Evolutionary conservation across 2,113 vertebrate genomes (phyloP), one percentile per base, ranked within the genome.

Genomic region (Terrapene triunguis): DNA sequence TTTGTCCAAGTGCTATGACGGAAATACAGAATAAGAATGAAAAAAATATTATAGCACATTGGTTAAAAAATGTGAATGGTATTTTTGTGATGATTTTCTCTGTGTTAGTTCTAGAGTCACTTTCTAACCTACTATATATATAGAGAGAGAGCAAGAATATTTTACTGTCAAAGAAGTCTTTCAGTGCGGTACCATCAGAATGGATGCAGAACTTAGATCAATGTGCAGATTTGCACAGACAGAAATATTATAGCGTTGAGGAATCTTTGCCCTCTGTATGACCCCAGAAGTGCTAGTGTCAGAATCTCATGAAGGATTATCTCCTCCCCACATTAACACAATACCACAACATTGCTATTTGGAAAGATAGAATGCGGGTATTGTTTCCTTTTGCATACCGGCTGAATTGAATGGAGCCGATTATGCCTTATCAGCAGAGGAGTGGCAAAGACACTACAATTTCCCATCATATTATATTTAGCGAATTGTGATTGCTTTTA

Each of bases 281-380:
- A 80, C 54, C 44, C 17, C 3, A n/a, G 38, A 85, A 85, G 72
- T 80, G 35, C 80, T 44, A 5, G 81, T 82, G 38, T 82, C 59
- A 95, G 87, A 85, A 83, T 83, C 54, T 89, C 22, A 3, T 17
- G 88, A 92, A 90, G 80, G 74, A 65, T 85, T 95, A 59, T 94
- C 78, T 88, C 78, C 87, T 90, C 82, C 25, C 1, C 1, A 84
- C 84, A 57, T 83, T 92, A 78, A 3, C 0, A 69, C 74, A 93
- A 44, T 81, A 53, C 48, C 74, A 88, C 32, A 94, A 10, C 29
- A 8, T 85, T 91, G 78, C 85, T 92, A 84, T 95, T 97, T 76
- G 88, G 81, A 91, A 74, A 82, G 88, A 74, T 47, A 96, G 86
- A 94, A 96, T 94, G 82, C 53, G 51, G 69, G 88, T 80, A 87